A percentile compares a stretch with the other conserved stretches of the same genome.
Evolutionary conservation across 1,140 invertebrate species (phyloP).

Genomic region (Aradophagus sp.): DNA sequence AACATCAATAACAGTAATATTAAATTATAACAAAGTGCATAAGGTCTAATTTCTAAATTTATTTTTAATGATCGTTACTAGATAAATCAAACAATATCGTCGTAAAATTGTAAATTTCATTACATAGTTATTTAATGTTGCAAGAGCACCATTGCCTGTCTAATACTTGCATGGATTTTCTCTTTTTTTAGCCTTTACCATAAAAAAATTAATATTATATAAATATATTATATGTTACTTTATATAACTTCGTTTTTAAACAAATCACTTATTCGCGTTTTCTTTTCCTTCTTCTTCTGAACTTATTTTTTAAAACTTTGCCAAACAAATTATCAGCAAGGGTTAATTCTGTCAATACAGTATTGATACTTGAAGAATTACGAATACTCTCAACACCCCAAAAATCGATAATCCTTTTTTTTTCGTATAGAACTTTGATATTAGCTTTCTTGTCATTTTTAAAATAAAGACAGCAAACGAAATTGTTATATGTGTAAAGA

Average conservation of each 20-base stretch:
- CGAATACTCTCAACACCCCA: slow-evolving; percentile 33
- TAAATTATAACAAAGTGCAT: too few species aligned
- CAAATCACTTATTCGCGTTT: not conserved
- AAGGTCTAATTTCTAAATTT: too few species aligned
- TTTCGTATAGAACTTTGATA: slow-evolving; percentile 24
- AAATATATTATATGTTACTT: slow-evolving; percentile 1
- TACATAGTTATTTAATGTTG: slow-evolving; percentile 11
- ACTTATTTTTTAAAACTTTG: too few species aligned
- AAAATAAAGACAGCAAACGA: slow-evolving; percentile 45
- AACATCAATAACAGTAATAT: too few species aligned
- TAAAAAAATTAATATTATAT: slow-evolving; percentile 11
- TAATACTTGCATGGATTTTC: slow-evolving; percentile 16
- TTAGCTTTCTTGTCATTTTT: slow-evolving; percentile 12
- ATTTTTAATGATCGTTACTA: too few species aligned
- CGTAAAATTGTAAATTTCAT: too few species aligned
- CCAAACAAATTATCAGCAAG: slow-evolving; percentile 25
- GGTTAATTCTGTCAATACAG: slow-evolving; percentile 25
- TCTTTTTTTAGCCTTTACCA: slow-evolving; percentile 17
- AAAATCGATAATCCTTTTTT: slow-evolving; percentile 25
- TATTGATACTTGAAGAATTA: slow-evolving; percentile 30
- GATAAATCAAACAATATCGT: too few species aligned
- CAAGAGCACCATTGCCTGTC: slow-evolving; percentile 19
- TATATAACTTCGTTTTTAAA: not conserved
- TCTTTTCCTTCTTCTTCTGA: slow-evolving; percentile 1
- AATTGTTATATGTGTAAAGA: slow-evolving; percentile 50